Conservation (phyloP, 2,797 vertebrate species). For the Botia almorhae region DNA sequence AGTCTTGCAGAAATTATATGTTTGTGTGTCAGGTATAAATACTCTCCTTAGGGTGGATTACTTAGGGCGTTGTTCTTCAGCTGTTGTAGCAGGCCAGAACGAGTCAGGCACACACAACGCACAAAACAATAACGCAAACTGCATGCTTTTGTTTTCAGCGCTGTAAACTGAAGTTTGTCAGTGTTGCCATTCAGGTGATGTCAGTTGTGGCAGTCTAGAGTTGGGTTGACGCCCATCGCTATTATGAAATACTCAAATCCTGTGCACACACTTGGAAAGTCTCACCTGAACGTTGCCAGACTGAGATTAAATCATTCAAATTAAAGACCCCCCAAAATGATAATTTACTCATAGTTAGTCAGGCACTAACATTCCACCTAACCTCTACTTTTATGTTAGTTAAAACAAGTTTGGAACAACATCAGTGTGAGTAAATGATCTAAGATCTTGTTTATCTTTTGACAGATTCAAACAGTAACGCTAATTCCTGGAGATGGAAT, state of each 20-base stretch:
- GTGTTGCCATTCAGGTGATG: not conserved
- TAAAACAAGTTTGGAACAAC: not conserved
- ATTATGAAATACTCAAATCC: not conserved
- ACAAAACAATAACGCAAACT: not conserved
- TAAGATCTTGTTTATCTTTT: constrained; percentile 9
- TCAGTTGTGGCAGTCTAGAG: not conserved
- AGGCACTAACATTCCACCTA: too few species aligned
- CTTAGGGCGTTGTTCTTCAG: constrained; percentile 14
- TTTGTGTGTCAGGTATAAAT: constrained; percentile 1
- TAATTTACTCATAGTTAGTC: too few species aligned
- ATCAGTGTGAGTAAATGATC: too few species aligned
- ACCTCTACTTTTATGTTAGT: too few species aligned
- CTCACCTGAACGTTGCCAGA: not conserved
- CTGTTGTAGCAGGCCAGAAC: not conserved
- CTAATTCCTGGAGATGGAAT: constrained; percentile 98
- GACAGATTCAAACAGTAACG: constrained; percentile 90
- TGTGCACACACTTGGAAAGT: not conserved
- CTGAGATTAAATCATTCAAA: not conserved
- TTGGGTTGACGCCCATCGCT: not conserved
- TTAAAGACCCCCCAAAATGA: too few species aligned
- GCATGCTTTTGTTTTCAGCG: not conserved
- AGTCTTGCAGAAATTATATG: not conserved
- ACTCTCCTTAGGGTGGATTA: not conserved
- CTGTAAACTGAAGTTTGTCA: not conserved
- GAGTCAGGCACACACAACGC: not conserved